A percentile compares a stretch with the other conserved stretches of the same genome.
Evolutionary conservation across 2,797 vertebrate genomes (phyloP).

Genomic region (Macroramphosus scolopax): DNA sequence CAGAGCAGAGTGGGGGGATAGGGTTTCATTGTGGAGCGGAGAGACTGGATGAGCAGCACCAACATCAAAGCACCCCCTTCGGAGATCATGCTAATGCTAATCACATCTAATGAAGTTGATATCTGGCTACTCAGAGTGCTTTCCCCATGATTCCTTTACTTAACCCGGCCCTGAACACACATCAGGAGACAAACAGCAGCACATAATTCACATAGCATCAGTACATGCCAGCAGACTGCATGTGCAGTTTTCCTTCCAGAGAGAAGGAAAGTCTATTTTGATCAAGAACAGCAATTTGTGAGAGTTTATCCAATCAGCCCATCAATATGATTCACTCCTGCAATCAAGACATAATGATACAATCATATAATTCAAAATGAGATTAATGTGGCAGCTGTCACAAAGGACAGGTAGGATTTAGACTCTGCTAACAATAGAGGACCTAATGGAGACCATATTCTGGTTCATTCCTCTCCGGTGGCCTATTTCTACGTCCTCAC

Average conservation of each 20-base stretch:
- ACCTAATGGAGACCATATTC: conserved; percentile 20
- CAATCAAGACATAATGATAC: no score
- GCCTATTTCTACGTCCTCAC: conserved; percentile 33
- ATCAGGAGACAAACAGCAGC: conserved; percentile 25
- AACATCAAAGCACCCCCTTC: conserved; percentile 69
- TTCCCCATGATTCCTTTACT: conserved; percentile 56
- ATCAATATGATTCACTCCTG: no score
- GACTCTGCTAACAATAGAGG: conserved; percentile 23
- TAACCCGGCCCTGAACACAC: no score
- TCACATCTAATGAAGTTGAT: conserved; percentile 72
- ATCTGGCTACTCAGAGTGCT: no score
- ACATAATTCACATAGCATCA: no score
- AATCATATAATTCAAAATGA: neutral
- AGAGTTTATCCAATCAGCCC: no score
- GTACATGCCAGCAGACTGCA: no score
- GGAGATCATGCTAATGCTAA: conserved; percentile 63
- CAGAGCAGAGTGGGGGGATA: conserved; percentile 30
- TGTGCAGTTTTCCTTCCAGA: no score
- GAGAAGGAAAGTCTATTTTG: no score
- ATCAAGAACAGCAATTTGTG: no score
- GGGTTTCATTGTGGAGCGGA: conserved; percentile 39
- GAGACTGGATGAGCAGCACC: conserved; percentile 44
- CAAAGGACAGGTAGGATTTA: conserved; percentile 2
- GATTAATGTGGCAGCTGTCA: conserved; percentile 1
- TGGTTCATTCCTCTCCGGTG: conserved; percentile 21